phyloP scores from a whole-genome alignment of 1,140 invertebrate species.

The Formica exsecta region DNA sequence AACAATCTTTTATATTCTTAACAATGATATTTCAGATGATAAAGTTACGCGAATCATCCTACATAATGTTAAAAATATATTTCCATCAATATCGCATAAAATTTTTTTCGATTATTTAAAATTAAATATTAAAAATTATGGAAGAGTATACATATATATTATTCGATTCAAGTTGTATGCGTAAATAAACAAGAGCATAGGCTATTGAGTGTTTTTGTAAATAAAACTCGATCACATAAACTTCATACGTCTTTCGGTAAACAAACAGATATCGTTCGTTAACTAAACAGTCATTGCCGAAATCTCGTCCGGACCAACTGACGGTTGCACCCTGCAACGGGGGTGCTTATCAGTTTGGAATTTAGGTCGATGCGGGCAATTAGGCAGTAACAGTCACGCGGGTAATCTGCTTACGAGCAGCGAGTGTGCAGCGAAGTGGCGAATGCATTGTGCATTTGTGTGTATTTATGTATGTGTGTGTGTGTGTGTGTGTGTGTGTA shows the following conservation, averaged over 20 bases:
- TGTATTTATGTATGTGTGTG: no score
- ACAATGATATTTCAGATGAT: background rate
- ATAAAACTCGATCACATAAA: background rate
- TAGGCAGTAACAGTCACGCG: conserved; percentile 34
- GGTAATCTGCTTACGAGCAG: conserved; percentile 46
- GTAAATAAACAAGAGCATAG: background rate
- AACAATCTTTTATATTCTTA: background rate
- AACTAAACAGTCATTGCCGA: conserved; percentile 32
- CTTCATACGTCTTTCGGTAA: background rate
- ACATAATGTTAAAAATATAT: background rate
- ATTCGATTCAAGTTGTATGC: background rate
- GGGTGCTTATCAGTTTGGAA: conserved; percentile 28
- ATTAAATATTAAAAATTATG: background rate
- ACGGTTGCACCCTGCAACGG: background rate
- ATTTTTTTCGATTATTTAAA: background rate
- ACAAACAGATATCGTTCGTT: conserved; percentile 2
- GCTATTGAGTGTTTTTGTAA: background rate
- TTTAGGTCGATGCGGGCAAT: conserved; percentile 46
- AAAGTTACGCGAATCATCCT: background rate
- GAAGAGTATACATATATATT: background rate
- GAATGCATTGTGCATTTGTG: no score
- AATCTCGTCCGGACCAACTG: conserved; percentile 41
- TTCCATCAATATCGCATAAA: background rate
- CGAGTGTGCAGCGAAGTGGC: conserved; percentile 19
- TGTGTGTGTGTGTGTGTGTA: no score